phyloP scores from a whole-genome alignment of 2,797 vertebrate species.

The Phataginus tetradactyla region DNA sequence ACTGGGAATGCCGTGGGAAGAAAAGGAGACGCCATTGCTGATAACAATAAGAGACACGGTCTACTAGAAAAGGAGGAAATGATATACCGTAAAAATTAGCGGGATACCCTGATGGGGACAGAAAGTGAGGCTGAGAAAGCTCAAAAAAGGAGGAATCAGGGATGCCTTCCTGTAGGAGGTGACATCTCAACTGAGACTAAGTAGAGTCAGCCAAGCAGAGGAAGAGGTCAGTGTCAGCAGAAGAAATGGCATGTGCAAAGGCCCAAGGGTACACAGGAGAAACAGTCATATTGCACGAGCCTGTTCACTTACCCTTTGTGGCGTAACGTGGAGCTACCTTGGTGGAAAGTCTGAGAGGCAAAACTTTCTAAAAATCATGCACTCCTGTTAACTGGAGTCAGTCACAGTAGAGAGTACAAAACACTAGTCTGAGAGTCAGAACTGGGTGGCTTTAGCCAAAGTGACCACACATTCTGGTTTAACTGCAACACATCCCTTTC shows the following conservation, averaged over 20 bases:
- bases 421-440: background rate
- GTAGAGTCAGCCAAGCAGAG: background rate
- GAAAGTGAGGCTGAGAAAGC: background rate
- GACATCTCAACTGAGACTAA: background rate
- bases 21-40: background rate
- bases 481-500: background rate
- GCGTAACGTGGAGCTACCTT: background rate
- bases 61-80: background rate
- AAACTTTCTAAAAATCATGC: background rate
- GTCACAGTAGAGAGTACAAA: background rate
- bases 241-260: background rate
- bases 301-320: background rate
- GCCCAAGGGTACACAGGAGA: background rate
- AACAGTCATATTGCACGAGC: accelerated
- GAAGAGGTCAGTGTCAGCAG: background rate
- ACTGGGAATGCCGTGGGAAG: background rate
- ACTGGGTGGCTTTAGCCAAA: too few relatives aligned
- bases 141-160: background rate
- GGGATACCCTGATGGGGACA: too few relatives aligned
- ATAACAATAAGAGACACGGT: background rate
- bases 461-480: too few relatives aligned
- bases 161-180: background rate
- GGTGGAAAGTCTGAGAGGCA: background rate
- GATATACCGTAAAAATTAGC: background rate
- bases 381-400: background rate